Conservation (phyloP, 2,888 invertebrate genomes). For the Cyrtodaria siliqua region DNA sequence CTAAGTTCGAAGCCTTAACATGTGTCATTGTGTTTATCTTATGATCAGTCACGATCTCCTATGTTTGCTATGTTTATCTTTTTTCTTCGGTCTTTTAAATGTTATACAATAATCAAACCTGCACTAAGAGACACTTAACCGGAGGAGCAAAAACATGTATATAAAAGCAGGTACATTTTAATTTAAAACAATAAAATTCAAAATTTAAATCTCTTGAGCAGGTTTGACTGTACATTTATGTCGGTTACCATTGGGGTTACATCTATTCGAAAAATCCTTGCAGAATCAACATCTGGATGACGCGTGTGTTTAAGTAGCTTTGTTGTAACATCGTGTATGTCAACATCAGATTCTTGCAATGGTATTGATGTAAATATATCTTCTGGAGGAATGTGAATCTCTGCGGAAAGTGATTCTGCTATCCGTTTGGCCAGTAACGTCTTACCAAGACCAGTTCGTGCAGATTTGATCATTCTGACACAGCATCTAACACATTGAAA, state of each 20-base stretch:
- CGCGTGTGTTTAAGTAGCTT: constrained; percentile 53
- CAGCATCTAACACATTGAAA: constrained; percentile 49
- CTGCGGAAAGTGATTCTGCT: constrained; percentile 23
- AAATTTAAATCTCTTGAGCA: no score
- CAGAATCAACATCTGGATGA: constrained; percentile 36
- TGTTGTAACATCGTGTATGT: constrained; percentile 51
- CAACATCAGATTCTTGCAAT: constrained; percentile 59
- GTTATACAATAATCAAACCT: no score
- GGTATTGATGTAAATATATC: constrained; percentile 39
- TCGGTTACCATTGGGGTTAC: constrained; percentile 74
- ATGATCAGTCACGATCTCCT: no score
- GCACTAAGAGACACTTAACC: no score
- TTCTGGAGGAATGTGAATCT: not conserved
- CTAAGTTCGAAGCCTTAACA: no score
- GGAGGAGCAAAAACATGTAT: no score
- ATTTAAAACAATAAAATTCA: no score
- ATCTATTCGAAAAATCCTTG: constrained; percentile 74
- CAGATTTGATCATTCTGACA: constrained; percentile 72
- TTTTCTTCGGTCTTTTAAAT: no score
- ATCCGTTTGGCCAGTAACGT: constrained; percentile 52
- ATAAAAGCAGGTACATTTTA: no score
- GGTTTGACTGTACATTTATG: no score
- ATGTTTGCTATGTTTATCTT: no score
- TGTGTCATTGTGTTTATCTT: no score
- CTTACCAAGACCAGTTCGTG: constrained; percentile 75